Evolutionary conservation across 2,888 invertebrate species (phyloP), one percentile per base, ranked within the genome.

Genomic region (Harpalus rubripes): DNA sequence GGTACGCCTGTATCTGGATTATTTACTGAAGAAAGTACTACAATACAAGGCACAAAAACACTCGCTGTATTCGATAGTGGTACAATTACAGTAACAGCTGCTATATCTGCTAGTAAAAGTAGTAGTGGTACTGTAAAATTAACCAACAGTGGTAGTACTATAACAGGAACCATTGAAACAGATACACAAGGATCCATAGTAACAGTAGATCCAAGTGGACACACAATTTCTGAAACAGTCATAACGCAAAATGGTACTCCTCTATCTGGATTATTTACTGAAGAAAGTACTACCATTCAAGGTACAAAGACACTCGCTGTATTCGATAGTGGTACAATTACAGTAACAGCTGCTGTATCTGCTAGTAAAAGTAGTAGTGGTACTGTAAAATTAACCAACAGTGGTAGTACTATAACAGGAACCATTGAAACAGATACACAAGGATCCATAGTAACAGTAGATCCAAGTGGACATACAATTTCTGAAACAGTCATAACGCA

Each of bases 141-240:
- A 8, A 61, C 15, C 0, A 18, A 0, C 0, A 16, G 16, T 16
- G 8, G 16, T 61, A 61, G 18, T 18, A 61, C 5, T 7, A 18
- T 16, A 61, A 16, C 16, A 61, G 61, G n/a, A 61, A 61, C 61
- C 7, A 18, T 61, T 61, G 10, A n/a, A 16, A 61, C 61, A 22
- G 18, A 18, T 61, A 18, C 7, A 16, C 7, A 18, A 18, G 61
- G 15, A 10, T 56, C 56, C 15, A 18, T 7, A 16, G 16, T 61
- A 61, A 61, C 61, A 18, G 10, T 61, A 7, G 61, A 61, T 18
- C 7, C 15, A 1, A 18, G 2, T 61, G 61, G 61, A 10, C 8
- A 18, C 22, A 61, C 18, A 10, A 61, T 61, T 61, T 10, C 16
- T 22, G 1, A 22, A 22, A 22, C 22, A 22, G 3, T 22, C 3